Evolutionary conservation across 2,888 invertebrate species (phyloP), one percentile per base, ranked within the genome.

Genomic region (Pristionchus arcanus): DNA sequence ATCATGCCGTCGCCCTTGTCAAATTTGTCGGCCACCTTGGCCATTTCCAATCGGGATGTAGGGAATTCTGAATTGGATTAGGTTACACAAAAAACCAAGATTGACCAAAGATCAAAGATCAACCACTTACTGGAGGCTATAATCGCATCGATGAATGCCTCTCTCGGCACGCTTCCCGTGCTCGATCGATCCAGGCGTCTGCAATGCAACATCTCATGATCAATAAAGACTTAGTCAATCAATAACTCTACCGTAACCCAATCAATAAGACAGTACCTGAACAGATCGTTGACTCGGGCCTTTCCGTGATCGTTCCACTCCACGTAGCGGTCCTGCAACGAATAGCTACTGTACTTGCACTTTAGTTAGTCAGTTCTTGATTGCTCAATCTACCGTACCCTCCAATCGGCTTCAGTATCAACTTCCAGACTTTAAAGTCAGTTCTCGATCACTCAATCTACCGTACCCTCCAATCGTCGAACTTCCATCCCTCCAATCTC

Each of bases 121-220:
- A 49, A 49, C 11, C 28, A 88, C 93, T 90, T 28, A 98, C 98
- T 98, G 93, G 98, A 98, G 96, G 97, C 98, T 95, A 98, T 97
- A 94, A 99, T 98, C 95, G 98, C 99, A 95, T 99, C 98, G 95
- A 99, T 98, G 95, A 99, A 99, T 95, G 98, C 98, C 95, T 97
- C 97, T 92, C 98, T 96, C 16, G 98, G 97, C 94, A 99, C 98
- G 93, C 98, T 96, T 34, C 99, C 99, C 96, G 99, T 98, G 96
- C 98, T 98, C 96, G 98, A 98, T 95, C 98, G 97, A 96, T 99
- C 99, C 97, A 98, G 98, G 96, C 98, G 98, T 92, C 99, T 97
- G 97, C 99, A 97, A 87, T 94, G 98, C 98, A 93, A 99, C 97
- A 74, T 99, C 97, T 16, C 98, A 55, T 55, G 19, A 55, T 21